Conservation (phyloP, 1,140 invertebrate genomes). For the Cydia pomonella region DNA sequence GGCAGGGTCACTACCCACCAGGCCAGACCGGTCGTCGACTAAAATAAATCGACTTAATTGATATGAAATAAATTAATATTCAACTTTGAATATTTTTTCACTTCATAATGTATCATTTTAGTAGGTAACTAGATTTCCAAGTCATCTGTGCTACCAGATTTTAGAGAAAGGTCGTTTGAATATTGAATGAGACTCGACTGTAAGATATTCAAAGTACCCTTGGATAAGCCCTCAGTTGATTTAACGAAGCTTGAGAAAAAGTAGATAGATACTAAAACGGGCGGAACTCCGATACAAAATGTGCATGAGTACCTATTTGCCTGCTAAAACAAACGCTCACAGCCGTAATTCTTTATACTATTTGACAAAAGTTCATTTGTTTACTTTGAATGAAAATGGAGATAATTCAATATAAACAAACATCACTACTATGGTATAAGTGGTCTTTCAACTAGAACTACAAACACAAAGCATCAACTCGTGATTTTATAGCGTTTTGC, state of each 20-base stretch:
- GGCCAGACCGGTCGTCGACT: no score
- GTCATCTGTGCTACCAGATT: neutral
- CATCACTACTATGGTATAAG: no score
- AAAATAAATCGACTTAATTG: no score
- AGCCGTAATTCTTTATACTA: neutral
- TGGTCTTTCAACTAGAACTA: no score
- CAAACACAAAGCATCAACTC: no score
- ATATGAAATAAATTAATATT: no score
- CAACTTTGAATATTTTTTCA: no score
- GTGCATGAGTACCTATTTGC: neutral
- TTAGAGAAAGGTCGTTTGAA: slow-evolving; percentile 22
- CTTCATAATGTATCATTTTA: neutral
- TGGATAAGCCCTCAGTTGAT: slow-evolving; percentile 31
- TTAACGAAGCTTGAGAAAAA: slow-evolving; percentile 21
- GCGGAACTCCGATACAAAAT: slow-evolving; percentile 18
- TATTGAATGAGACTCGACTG: slow-evolving; percentile 15
- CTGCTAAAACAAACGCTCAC: slow-evolving; percentile 5
- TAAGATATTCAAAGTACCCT: slow-evolving; percentile 29
- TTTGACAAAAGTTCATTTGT: neutral
- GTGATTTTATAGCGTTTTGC: no score
- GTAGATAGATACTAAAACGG: slow-evolving; percentile 4
- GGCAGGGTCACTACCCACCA: no score
- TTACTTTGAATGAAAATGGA: neutral
- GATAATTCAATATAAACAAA: no score
- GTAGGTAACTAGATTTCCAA: neutral